Conservation (phyloP, 2,113 vertebrate species). For the Rhea americana region DNA sequence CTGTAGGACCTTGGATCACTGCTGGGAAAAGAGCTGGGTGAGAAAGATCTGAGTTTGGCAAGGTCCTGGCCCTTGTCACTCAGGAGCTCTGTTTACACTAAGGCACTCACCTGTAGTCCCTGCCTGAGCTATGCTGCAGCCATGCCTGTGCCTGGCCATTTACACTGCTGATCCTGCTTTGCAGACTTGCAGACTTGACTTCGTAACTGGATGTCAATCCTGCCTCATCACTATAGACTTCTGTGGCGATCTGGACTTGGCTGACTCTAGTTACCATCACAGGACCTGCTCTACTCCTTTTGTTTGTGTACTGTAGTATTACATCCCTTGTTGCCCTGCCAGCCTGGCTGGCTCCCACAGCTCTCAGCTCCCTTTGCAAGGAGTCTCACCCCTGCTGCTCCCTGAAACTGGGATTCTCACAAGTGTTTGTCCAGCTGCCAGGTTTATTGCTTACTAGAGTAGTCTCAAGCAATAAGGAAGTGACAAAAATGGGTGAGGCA, state of each 20-base stretch:
- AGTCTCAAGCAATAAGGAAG: neutral
- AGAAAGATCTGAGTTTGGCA: neutral
- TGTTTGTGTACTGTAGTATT: neutral
- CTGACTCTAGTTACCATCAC: neutral
- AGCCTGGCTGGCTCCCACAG: neutral
- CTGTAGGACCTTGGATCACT: neutral
- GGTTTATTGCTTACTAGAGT: neutral
- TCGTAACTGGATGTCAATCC: neutral
- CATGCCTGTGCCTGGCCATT: neutral
- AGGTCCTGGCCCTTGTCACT: accelerated
- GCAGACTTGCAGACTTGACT: neutral
- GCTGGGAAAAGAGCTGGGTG: neutral
- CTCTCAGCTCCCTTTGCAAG: neutral
- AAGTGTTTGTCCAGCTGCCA: neutral
- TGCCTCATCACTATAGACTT: neutral
- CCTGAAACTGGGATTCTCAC: neutral
- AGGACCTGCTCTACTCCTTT: neutral
- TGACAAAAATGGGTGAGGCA: neutral
- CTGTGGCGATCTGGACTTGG: neutral
- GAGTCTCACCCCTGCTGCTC: neutral
- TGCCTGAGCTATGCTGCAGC: too few relatives aligned
- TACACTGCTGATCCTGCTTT: neutral
- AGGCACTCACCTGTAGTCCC: neutral
- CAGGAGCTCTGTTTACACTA: neutral
- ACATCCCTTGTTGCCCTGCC: neutral